Base-by-base conservation (phyloP, 2,888 invertebrate genomes). In the Argyra leucocephala region DNA sequence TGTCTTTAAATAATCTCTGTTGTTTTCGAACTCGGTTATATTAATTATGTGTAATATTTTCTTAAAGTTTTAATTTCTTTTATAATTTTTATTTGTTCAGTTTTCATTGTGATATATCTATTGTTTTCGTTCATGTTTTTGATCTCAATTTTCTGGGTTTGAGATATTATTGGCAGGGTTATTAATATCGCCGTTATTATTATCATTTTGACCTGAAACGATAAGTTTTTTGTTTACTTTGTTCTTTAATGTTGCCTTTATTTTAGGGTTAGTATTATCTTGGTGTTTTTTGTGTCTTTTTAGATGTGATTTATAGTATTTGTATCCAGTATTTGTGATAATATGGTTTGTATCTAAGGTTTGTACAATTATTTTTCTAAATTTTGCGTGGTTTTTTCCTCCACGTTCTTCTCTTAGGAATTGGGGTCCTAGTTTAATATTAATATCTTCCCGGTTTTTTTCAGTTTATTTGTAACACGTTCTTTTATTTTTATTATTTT, bases 301-400 rank as follows among this genome's bases (percentile, higher is more conserved):
- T 18, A 69, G 48, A 26, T 69, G 69, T 1, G 64, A 65, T 63
- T 67, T 69, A 62, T 68, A 69, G 22, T 69, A 71, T 65, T 69
- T 71, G 18, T 66, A 57, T 66, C 61, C 61, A 12, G 64, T 69
- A 12, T 26, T 61, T 57, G 22, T 63, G 58, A 65, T 63, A 31
- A 69, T 26, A 26, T 69, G 69, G 22, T 69, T 66, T 3, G 67
- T 62, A 22, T 69, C 69, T n/a, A 67, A 22, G 31, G 66, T 66
- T 31, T 58, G 24, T 23, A 63, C 15, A 22, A 63, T 23, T 36
- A 68, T 62, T 68, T 69, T 69, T 36, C 68, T 67, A 61, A 67
- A 69, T 66, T 69, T 70, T 4, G 65, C 61, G 61, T 69, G 69
- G 26, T 69, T 70, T 57, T 70, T 70, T 12, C 69, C 67, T 2